Evolutionary conservation across 2,113 vertebrate genomes (phyloP).

Genomic region (human): DNA sequence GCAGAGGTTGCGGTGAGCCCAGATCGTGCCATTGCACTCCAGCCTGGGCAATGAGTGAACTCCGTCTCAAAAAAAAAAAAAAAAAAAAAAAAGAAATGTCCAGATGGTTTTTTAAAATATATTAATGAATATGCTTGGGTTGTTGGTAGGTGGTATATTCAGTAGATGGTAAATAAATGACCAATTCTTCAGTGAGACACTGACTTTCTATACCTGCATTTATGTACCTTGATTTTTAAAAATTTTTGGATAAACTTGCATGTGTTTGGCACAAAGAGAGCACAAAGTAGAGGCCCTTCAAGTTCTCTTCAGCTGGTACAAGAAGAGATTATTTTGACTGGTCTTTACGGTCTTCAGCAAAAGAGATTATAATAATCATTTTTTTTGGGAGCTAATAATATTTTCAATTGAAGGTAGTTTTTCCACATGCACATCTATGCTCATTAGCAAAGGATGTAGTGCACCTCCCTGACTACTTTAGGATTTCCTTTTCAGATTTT

Average conservation of each 20-base stretch:
- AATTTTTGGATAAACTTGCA: neutral
- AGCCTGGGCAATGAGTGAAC: no score
- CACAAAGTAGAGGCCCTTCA: neutral
- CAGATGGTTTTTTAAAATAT: neutral
- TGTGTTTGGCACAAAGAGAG: conserved; percentile 4
- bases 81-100: no score
- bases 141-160: neutral
- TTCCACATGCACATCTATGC: neutral
- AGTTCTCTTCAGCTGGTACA: neutral
- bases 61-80: no score
- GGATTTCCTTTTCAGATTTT: neutral
- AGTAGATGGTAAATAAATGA: neutral
- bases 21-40: no score
- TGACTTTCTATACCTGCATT: neutral
- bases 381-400: conserved; percentile 6
- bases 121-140: neutral
- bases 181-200: neutral
- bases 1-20: no score
- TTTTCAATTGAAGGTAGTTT: conserved; percentile 3
- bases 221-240: neutral
- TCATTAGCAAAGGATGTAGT: neutral
- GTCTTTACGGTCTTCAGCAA: neutral
- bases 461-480: neutral
- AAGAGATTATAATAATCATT: neutral
- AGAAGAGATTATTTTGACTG: conserved; percentile 20